A percentile compares a stretch with the other conserved stretches of the same genome.
Conservation (phyloP, 2,797 vertebrate genomes). For the Hippoglossus hippoglossus region DNA sequence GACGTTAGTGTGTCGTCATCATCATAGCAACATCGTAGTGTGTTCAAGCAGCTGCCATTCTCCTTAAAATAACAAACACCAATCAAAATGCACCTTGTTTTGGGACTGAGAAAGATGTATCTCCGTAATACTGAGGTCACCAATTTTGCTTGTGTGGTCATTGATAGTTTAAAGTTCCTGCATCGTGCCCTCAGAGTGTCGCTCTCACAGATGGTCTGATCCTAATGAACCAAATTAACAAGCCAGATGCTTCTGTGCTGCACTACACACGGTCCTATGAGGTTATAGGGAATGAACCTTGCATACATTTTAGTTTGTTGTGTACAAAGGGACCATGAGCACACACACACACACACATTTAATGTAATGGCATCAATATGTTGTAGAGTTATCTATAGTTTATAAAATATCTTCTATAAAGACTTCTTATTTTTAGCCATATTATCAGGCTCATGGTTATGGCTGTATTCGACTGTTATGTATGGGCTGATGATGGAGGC, state of each 20-base stretch:
- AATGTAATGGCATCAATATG: neutral
- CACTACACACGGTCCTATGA: slow-evolving; percentile 30
- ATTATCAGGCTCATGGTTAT: neutral
- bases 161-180: slow-evolving; percentile 39
- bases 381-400: neutral
- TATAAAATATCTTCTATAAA: neutral
- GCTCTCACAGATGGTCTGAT: slow-evolving; percentile 65
- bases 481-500: slow-evolving; percentile 15
- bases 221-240: slow-evolving; percentile 67
- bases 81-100: slow-evolving; percentile 6
- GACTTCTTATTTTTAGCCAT: neutral
- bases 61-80: neutral
- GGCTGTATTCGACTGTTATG: slow-evolving; percentile 19
- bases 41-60: slow-evolving; percentile 8
- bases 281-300: slow-evolving; percentile 32
- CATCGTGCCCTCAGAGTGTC: slow-evolving; percentile 35
- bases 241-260: slow-evolving; percentile 51
- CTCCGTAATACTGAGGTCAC: slow-evolving; percentile 29
- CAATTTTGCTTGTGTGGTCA: slow-evolving; percentile 14
- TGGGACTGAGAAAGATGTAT: slow-evolving; percentile 11
- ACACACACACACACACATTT: neutral
- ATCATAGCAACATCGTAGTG: neutral
- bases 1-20: neutral
- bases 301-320: slow-evolving; percentile 43
- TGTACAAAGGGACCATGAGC: slow-evolving; percentile 7